These are phyloP conservation scores for Drosophila fulvimacula DNA, from an alignment of 2,888 invertebrate genomes.

Conservation along the genomic window DNA sequence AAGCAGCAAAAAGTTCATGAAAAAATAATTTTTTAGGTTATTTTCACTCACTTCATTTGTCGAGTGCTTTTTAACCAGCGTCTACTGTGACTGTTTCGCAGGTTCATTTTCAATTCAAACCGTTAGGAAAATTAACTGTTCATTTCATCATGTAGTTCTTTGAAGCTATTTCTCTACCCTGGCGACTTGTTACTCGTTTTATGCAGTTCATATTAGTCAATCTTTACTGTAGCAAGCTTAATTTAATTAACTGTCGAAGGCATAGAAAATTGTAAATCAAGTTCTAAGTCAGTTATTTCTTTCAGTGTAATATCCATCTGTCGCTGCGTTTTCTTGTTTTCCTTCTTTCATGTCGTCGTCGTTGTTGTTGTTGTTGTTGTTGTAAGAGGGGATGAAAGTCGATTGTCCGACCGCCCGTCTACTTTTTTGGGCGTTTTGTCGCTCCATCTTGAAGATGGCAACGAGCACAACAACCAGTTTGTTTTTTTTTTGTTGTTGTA, in stretches of 20 bases:
- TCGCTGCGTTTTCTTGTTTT: slow-evolving; percentile 17
- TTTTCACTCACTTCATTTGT: too few relatives aligned
- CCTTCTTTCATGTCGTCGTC: too few relatives aligned
- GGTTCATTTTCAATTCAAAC: neutral
- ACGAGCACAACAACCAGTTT: slow-evolving; percentile 62
- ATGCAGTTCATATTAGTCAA: neutral
- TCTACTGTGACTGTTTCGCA: neutral
- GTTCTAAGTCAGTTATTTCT: slow-evolving; percentile 46
- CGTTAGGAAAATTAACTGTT: too few relatives aligned
- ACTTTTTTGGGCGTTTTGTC: slow-evolving; percentile 51
- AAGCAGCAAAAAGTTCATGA: too few relatives aligned
- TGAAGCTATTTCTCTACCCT: too few relatives aligned
- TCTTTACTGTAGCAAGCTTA: neutral
- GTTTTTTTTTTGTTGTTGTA: slow-evolving; percentile 23
- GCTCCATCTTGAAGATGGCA: slow-evolving; percentile 74
- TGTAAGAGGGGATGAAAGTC: slow-evolving; percentile 71
- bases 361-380: slow-evolving; percentile 26
- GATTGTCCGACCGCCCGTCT: slow-evolving; percentile 42
- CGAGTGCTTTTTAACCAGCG: neutral
- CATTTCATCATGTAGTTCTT: too few relatives aligned
- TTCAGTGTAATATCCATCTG: slow-evolving; percentile 50
- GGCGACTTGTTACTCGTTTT: neutral
- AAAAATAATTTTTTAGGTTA: neutral
- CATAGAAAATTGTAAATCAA: slow-evolving; percentile 38
- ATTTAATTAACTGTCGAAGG: slow-evolving; percentile 28